Conservation (phyloP, 2,113 vertebrate species). For the Leptobrachium leishanense region DNA sequence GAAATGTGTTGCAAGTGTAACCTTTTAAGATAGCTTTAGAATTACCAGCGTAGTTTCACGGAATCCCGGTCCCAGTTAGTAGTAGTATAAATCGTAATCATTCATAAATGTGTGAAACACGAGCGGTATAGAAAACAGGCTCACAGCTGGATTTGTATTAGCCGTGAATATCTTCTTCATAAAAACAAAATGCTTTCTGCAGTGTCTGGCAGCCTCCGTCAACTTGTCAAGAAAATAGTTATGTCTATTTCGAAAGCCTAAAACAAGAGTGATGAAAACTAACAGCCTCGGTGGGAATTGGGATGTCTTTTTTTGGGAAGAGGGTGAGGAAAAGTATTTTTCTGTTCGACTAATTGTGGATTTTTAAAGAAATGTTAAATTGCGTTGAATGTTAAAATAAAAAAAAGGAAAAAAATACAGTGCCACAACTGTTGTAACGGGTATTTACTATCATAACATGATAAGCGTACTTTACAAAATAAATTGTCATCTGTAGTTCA, state of each 20-base stretch:
- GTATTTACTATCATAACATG: neutral
- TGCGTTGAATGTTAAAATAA: neutral
- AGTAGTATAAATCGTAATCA: conserved; percentile 36
- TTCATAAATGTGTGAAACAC: conserved; percentile 41
- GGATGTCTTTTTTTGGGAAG: conserved; percentile 56
- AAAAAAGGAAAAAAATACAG: neutral
- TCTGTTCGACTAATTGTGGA: conserved; percentile 57
- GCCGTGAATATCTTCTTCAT: conserved; percentile 42
- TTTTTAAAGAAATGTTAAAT: conserved; percentile 47
- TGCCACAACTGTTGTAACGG: neutral
- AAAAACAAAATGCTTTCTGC: conserved; percentile 56
- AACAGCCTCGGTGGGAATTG: conserved; percentile 71
- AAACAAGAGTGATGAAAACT: conserved; percentile 67
- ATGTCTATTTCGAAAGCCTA: conserved; percentile 59
- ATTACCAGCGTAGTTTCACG: neutral
- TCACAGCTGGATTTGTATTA: conserved; percentile 51
- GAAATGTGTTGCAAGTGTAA: neutral
- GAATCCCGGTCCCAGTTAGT: neutral
- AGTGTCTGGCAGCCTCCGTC: conserved; percentile 50
- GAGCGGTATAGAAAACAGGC: conserved; percentile 47
- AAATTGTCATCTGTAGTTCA: too few species aligned
- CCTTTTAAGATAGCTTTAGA: conserved; percentile 36
- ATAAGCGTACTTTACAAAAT: too few species aligned
- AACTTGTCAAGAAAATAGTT: conserved; percentile 65
- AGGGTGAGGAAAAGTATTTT: conserved; percentile 58